Conservation (phyloP, 2,113 vertebrate species). For the Porphyrio hochstetteri region DNA sequence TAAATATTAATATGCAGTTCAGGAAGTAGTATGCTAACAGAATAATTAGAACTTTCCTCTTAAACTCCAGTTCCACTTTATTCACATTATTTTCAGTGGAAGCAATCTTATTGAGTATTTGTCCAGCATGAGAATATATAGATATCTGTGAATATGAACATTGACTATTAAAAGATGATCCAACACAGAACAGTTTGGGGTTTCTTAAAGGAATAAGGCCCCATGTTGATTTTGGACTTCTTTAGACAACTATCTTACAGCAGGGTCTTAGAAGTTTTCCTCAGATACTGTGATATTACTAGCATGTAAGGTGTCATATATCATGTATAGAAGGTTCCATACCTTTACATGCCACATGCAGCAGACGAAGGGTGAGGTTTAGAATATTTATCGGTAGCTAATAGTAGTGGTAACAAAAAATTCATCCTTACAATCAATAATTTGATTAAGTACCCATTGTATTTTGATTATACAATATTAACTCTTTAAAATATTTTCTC, state of each 20-base stretch:
- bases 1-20: not conserved
- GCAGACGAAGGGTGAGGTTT: not conserved
- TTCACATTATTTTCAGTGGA: not conserved
- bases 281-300: not conserved
- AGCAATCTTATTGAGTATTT: not conserved
- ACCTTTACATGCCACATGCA: not conserved
- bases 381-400: not conserved
- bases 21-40: not conserved
- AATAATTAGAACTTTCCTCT: not conserved
- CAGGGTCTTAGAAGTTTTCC: not conserved
- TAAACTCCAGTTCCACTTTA: not conserved
- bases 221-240: not conserved
- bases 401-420: not conserved
- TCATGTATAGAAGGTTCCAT: not conserved
- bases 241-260: not conserved
- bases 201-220: not conserved
- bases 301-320: not conserved
- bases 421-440: not conserved
- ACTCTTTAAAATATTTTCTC: conserved; percentile 39
- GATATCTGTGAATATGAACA: not conserved
- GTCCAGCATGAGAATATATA: not conserved
- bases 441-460: not conserved
- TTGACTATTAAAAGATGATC: not conserved
- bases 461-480: conserved; percentile 38
- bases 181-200: not conserved